These are phyloP conservation scores for Helarctos malayanus DNA, from an alignment of 2,797 vertebrate species.

Conservation along the genomic window DNA sequence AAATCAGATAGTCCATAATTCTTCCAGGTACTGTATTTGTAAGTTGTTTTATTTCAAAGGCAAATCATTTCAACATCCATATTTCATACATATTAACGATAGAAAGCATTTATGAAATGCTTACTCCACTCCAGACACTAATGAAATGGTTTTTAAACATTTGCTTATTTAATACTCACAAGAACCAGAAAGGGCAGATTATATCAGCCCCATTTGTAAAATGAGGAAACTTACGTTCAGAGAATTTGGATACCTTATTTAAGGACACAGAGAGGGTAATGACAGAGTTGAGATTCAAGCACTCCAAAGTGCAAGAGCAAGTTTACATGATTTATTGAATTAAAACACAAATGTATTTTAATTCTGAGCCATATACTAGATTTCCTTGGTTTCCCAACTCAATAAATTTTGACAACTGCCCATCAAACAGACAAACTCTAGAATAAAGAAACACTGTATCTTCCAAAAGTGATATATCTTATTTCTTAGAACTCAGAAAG, in stretches of 20 bases:
- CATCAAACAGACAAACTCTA: background rate
- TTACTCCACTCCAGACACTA: background rate
- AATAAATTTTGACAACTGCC: constrained; percentile 32
- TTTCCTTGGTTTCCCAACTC: constrained; percentile 29
- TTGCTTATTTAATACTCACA: constrained; percentile 64
- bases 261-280: background rate
- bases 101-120: constrained; percentile 38
- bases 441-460: background rate
- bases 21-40: background rate
- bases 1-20: constrained; percentile 47
- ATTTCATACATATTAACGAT: constrained; percentile 46
- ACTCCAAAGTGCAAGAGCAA: constrained; percentile 13
- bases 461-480: constrained; percentile 38
- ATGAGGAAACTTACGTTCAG: constrained; percentile 20
- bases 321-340: constrained; percentile 49
- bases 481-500: constrained; percentile 47
- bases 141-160: constrained; percentile 51
- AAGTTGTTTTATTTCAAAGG: constrained; percentile 62
- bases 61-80: constrained; percentile 50
- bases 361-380: constrained; percentile 54
- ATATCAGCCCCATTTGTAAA: constrained; percentile 53
- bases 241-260: background rate
- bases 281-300: background rate
- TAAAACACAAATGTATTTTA: constrained; percentile 62
- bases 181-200: constrained; percentile 45